These are phyloP conservation scores for Zygothrica quintamaculata DNA, from an alignment of 2,888 invertebrate species.

Conservation along the genomic window DNA sequence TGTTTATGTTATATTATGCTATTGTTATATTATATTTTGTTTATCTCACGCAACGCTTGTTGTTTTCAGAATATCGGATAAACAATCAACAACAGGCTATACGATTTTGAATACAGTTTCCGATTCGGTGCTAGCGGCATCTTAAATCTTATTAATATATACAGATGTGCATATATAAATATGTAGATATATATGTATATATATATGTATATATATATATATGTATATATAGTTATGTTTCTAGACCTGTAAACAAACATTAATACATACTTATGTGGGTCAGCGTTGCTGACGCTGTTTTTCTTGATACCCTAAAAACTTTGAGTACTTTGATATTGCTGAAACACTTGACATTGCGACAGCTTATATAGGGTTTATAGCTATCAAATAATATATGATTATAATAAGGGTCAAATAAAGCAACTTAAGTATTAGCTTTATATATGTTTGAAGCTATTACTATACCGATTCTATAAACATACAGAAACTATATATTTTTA, in stretches of 20 bases:
- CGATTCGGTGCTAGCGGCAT: conserved; percentile 29
- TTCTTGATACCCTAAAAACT: conserved; percentile 22
- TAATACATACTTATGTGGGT: conserved; percentile 57
- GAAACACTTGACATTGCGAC: no score
- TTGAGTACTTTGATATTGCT: no score
- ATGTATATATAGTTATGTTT: conserved; percentile 1
- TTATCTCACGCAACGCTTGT: conserved; percentile 34
- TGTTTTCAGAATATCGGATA: conserved; percentile 58
- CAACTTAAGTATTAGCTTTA: no score
- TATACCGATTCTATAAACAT: no score
- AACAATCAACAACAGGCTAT: conserved; percentile 69
- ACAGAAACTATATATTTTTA: no score
- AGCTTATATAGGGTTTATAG: no score
- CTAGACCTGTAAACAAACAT: neutral
- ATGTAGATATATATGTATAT: neutral
- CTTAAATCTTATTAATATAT: conserved; percentile 12
- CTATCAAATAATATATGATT: no score
- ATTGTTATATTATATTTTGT: conserved; percentile 20
- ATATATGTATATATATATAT: neutral
- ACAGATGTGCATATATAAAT: conserved; percentile 4
- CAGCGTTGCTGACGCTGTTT: conserved; percentile 49
- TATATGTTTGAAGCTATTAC: no score
- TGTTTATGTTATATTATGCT: conserved; percentile 41
- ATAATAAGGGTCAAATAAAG: no score
- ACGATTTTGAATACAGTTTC: conserved; percentile 31